phyloP scores from a whole-genome alignment of 2,888 invertebrate species.

The Philaethria dido region DNA sequence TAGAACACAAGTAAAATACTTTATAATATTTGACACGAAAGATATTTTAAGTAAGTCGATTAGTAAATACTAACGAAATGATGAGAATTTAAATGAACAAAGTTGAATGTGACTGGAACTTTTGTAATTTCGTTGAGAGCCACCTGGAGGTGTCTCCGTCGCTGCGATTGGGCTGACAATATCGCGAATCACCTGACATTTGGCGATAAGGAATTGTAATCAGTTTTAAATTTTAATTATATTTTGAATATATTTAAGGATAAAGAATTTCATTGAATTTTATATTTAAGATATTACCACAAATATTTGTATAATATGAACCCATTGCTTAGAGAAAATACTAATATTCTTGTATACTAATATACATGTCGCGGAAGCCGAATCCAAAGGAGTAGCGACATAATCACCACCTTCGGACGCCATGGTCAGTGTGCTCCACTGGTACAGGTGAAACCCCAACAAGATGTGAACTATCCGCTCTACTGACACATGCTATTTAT shows the following conservation, averaged over 20 bases:
- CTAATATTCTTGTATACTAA: too few species aligned
- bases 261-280: too few species aligned
- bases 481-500: too few species aligned
- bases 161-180: conserved; percentile 71
- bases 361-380: too few species aligned
- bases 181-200: conserved; percentile 49
- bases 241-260: conserved; percentile 8
- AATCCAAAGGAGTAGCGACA: too few species aligned
- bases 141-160: conserved; percentile 75
- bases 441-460: too few species aligned
- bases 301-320: too few species aligned
- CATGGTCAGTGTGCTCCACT: too few species aligned
- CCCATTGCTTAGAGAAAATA: too few species aligned
- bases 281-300: too few species aligned
- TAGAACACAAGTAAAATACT: not conserved
- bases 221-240: conserved; percentile 24
- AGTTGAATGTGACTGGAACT: conserved; percentile 67
- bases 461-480: too few species aligned
- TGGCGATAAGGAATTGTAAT: conserved; percentile 26
- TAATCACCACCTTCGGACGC: too few species aligned
- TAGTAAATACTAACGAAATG: conserved; percentile 71
- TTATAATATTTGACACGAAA: conserved; percentile 30
- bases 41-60: conserved; percentile 20
- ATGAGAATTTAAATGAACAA: conserved; percentile 78
- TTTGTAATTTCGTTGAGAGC: conserved; percentile 80